Evolutionary conservation across 1,140 invertebrate species (phyloP).

Genomic region (Trichoplusia ni): DNA sequence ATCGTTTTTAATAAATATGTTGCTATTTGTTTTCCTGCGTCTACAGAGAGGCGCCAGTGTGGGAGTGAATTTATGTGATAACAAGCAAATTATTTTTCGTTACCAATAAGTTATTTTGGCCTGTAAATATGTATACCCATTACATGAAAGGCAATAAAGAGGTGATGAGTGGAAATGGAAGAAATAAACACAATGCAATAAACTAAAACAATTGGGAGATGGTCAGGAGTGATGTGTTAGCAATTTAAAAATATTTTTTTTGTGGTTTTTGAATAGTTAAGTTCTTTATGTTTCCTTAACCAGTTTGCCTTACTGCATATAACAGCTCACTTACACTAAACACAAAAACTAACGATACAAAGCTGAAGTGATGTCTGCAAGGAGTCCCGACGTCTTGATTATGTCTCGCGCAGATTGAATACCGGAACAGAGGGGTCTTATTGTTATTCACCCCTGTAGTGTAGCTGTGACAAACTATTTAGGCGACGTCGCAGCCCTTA

Average conservation of each 20-base stretch:
- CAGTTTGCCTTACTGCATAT: no score
- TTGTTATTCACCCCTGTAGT: conserved; percentile 75
- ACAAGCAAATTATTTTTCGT: conserved; percentile 17
- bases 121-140: neutral
- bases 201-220: no score
- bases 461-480: conserved; percentile 60
- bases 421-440: conserved; percentile 73
- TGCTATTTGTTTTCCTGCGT: neutral
- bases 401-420: conserved; percentile 71
- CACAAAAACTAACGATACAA: conserved; percentile 49
- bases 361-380: conserved; percentile 33
- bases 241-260: no score
- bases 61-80: neutral
- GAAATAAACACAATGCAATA: no score
- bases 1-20: conserved; percentile 25
- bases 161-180: no score
- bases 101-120: neutral
- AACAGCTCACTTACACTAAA: no score
- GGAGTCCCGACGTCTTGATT: conserved; percentile 57
- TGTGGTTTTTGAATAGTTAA: no score
- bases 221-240: no score
- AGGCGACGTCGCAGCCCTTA: conserved; percentile 50
- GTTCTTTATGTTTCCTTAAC: no score
- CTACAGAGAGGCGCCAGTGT: neutral
- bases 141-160: no score